These are phyloP conservation scores for Hycleus cichorii DNA, from an alignment of 1,140 invertebrate species.

Conservation along the genomic window DNA sequence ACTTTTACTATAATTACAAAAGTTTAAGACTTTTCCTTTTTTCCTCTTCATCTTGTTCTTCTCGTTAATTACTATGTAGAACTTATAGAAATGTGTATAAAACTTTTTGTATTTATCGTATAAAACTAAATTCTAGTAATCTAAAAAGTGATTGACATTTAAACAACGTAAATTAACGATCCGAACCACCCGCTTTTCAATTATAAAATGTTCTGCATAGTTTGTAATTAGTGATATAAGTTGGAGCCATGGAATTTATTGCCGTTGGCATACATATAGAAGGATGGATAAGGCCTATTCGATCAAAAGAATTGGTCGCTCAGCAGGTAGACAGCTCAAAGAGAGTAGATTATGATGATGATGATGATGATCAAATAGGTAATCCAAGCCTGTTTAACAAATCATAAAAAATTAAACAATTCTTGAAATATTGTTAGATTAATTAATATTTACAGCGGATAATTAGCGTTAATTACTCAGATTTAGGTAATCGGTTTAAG, in stretches of 20 bases:
- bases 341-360: neutral
- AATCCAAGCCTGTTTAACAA: slow-evolving; percentile 7
- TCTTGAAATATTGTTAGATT: slow-evolving; percentile 1
- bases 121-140: slow-evolving; percentile 14
- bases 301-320: slow-evolving; percentile 4
- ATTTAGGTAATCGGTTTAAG: too few relatives aligned
- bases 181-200: slow-evolving; percentile 19
- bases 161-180: slow-evolving; percentile 18
- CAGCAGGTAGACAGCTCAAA: slow-evolving; percentile 7
- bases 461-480: too few relatives aligned
- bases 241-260: slow-evolving; percentile 11
- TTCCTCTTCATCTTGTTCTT: too few relatives aligned
- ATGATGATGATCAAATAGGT: slow-evolving; percentile 1
- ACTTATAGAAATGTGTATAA: neutral
- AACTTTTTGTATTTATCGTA: neutral
- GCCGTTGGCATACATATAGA: slow-evolving; percentile 1
- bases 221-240: slow-evolving; percentile 19
- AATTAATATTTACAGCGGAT: neutral
- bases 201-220: slow-evolving; percentile 23
- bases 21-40: too few relatives aligned
- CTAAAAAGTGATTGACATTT: slow-evolving; percentile 16
- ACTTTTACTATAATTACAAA: too few relatives aligned
- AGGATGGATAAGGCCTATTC: neutral
- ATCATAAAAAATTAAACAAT: neutral
- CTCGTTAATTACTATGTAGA: too few relatives aligned